Conservation (phyloP, 2,888 invertebrate species). For the Trachelus troglodyta region DNA sequence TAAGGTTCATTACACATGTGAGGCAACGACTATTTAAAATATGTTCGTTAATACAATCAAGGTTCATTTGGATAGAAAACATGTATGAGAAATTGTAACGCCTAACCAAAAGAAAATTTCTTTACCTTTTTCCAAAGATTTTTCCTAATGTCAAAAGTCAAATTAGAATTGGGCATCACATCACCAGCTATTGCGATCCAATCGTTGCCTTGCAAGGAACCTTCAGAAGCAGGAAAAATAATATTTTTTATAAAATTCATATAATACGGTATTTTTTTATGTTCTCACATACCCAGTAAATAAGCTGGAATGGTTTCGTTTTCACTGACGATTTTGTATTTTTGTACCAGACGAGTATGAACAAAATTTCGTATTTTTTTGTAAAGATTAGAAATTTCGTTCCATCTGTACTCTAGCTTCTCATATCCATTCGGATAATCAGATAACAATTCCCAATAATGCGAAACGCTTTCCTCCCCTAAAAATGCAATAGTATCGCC, state of each 20-base stretch:
- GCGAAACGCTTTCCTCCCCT: slow-evolving; percentile 39
- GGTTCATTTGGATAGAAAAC: neutral
- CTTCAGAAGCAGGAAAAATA: slow-evolving; percentile 28
- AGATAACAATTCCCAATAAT: slow-evolving; percentile 58
- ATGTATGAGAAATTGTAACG: neutral
- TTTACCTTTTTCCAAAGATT: slow-evolving; percentile 53
- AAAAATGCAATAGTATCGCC: slow-evolving; percentile 8
- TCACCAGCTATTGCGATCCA: slow-evolving; percentile 53
- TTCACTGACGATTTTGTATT: slow-evolving; percentile 38
- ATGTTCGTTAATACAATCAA: neutral
- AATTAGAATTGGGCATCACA: slow-evolving; percentile 40
- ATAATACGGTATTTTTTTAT: neutral
- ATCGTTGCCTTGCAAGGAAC: slow-evolving; percentile 52
- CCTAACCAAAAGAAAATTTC: neutral
- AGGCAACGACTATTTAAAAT: neutral
- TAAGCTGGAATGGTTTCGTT: slow-evolving; percentile 48
- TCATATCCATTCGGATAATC: slow-evolving; percentile 48
- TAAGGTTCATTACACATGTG: neutral
- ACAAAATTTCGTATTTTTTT: slow-evolving; percentile 46
- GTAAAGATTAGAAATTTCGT: slow-evolving; percentile 41
- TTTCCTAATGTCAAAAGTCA: slow-evolving; percentile 45
- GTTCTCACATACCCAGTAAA: slow-evolving; percentile 46
- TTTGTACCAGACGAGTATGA: slow-evolving; percentile 37
- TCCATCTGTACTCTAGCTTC: slow-evolving; percentile 41
- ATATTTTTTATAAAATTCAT: neutral